phyloP scores from a whole-genome alignment of 2,888 invertebrate genomes.

The Metacarcinus magister region DNA sequence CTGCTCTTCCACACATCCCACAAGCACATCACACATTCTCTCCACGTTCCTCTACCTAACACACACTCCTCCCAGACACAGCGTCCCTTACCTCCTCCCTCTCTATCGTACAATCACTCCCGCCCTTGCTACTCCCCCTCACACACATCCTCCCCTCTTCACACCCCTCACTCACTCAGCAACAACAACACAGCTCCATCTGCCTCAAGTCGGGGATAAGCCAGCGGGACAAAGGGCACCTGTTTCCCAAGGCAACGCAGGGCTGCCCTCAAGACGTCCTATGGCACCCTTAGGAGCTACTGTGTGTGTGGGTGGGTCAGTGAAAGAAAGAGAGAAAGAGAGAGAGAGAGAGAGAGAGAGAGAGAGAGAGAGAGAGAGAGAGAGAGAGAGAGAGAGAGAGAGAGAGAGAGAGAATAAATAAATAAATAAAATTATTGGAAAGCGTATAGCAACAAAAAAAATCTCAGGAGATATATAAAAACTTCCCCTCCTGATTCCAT shows the following conservation, averaged over 20 bases:
- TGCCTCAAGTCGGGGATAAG: constrained; percentile 39
- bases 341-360: neutral
- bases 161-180: constrained; percentile 28
- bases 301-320: neutral
- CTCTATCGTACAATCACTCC: neutral
- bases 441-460: neutral
- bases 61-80: neutral
- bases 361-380: neutral
- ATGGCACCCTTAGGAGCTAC: neutral
- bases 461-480: neutral
- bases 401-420: constrained; percentile 1
- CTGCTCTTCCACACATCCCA: neutral
- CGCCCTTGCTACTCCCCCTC: neutral
- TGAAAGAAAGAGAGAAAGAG: neutral
- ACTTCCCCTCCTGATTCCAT: neutral
- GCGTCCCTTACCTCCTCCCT: neutral
- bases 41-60: neutral
- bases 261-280: constrained; percentile 8
- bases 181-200: constrained; percentile 27
- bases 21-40: neutral
- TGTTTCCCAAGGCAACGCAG: constrained; percentile 18
- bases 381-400: neutral
- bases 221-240: constrained; percentile 37
- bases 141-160: neutral
- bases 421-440: neutral